These are phyloP conservation scores for Dynastes tityus DNA, from an alignment of 2,888 invertebrate species.

Conservation along the genomic window DNA sequence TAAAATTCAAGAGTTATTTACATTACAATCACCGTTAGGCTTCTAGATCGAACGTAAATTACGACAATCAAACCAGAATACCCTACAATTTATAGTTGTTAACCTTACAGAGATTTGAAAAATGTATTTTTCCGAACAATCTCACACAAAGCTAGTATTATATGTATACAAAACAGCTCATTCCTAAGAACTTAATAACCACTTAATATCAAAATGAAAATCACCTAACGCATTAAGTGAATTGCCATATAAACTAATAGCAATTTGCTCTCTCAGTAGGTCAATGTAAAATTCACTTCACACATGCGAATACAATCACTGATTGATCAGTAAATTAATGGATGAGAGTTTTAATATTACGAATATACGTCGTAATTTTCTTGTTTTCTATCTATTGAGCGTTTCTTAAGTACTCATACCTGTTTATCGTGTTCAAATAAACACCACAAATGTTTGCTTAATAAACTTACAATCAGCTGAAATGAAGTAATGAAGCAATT, in stretches of 20 bases:
- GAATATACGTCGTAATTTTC: not conserved
- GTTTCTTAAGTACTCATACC: not conserved
- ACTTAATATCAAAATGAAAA: conserved; percentile 9
- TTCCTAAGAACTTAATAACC: conserved; percentile 3
- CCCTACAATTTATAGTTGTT: not conserved
- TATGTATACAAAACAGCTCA: not conserved
- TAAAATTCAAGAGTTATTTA: no score
- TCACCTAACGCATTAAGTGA: not conserved
- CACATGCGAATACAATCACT: conserved; percentile 4
- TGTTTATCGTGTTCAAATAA: not conserved
- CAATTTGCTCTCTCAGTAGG: conserved; percentile 21
- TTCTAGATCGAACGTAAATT: not conserved
- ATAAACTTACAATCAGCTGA: not conserved
- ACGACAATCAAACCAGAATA: conserved; percentile 4
- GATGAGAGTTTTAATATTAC: not conserved
- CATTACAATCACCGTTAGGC: not conserved
- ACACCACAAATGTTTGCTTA: not conserved
- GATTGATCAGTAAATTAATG: conserved; percentile 7
- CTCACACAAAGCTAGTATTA: not conserved
- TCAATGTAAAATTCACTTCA: conserved; percentile 18
- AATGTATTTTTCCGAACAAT: not conserved
- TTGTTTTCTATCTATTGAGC: not conserved
- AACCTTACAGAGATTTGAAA: not conserved
- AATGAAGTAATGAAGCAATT: not conserved
- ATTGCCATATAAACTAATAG: conserved; percentile 10